Evolutionary conservation across 2,797 vertebrate genomes (phyloP).

Genomic region (Miichthys miiuy): DNA sequence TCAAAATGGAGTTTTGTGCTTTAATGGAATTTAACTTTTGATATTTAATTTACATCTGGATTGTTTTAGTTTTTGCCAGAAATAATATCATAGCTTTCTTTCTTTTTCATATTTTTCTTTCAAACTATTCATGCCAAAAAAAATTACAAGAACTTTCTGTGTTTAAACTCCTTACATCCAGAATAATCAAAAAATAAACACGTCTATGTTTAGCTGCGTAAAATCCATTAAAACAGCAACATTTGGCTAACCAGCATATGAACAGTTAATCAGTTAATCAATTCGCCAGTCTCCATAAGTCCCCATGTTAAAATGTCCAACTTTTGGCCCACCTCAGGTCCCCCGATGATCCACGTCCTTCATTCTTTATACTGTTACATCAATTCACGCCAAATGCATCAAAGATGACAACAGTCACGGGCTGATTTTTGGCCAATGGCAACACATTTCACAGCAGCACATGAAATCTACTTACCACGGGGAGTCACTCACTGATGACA

Average conservation of each 20-base stretch:
- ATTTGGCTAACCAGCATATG: not conserved
- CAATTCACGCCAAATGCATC: not conserved
- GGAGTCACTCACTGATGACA: not conserved
- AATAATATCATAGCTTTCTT: not conserved
- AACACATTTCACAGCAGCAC: conserved; percentile 11
- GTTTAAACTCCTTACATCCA: not conserved
- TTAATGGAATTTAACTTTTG: conserved; percentile 5
- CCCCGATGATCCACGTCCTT: no score
- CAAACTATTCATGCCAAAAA: not conserved
- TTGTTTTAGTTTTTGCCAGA: not conserved
- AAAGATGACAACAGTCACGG: no score
- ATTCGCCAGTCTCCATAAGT: no score
- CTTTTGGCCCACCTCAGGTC: no score
- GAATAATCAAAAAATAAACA: not conserved
- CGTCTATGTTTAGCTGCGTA: no score
- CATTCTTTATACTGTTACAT: not conserved
- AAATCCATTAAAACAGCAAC: not conserved
- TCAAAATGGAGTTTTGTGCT: not conserved
- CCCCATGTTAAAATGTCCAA: no score
- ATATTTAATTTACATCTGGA: not conserved
- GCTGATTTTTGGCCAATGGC: not conserved
- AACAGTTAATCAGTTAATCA: not conserved
- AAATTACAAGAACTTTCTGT: no score
- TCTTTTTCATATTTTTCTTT: no score
- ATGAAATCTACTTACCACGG: conserved; percentile 4